Conservation (phyloP, 2,797 vertebrate genomes). For the Harpagifer antarcticus region DNA sequence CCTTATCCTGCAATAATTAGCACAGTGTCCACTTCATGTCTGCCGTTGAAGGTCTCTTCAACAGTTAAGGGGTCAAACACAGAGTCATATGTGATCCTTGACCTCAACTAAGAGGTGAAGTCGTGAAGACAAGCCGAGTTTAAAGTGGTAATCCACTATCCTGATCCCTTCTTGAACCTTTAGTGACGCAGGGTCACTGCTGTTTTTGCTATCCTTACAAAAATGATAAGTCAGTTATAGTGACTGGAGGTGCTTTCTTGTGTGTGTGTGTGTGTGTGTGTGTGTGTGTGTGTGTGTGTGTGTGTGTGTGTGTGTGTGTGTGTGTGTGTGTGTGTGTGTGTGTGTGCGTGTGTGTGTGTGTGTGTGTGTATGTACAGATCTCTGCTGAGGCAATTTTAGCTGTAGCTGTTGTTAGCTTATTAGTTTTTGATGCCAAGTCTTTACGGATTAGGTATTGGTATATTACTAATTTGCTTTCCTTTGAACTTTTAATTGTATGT, state of each 20-base stretch:
- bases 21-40: background rate
- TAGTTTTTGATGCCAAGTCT: background rate
- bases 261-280: too few species aligned
- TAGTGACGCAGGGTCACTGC: slow-evolving; percentile 6
- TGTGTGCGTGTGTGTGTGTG: too few species aligned
- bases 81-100: slow-evolving; percentile 30
- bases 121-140: slow-evolving; percentile 21
- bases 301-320: too few species aligned
- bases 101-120: slow-evolving; percentile 20
- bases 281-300: too few species aligned
- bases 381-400: background rate
- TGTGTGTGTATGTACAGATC: background rate
- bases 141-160: slow-evolving; percentile 54
- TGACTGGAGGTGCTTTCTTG: background rate
- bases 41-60: background rate
- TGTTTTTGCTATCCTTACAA: background rate
- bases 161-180: slow-evolving; percentile 48
- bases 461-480: too few species aligned
- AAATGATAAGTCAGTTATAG: background rate
- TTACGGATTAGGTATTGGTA: too few species aligned
- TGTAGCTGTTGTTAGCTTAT: background rate
- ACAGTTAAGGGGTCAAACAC: background rate
- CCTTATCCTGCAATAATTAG: slow-evolving; percentile 9
- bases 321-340: too few species aligned
- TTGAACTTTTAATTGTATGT: too few species aligned